Conservation (phyloP, 2,888 invertebrate genomes). For the Timema podura region DNA sequence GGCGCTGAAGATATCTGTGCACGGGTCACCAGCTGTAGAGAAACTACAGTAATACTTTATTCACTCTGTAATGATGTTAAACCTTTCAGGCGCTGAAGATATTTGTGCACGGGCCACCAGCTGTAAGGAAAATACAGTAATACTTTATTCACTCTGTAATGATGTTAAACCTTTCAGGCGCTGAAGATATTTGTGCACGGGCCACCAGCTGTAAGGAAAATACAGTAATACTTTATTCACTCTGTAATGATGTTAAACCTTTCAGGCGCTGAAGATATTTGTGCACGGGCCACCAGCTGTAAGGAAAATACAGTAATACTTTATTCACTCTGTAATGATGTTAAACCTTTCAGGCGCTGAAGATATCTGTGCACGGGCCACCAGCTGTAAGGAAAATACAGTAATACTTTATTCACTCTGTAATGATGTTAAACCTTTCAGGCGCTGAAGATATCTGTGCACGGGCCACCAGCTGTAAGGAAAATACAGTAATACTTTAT, state of each 20-base stretch:
- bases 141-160: too few relatives aligned
- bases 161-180: slow-evolving; percentile 42
- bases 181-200: slow-evolving; percentile 60
- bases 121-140: slow-evolving; percentile 64
- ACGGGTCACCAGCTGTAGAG: slow-evolving; percentile 63
- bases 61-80: too few relatives aligned
- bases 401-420: too few relatives aligned
- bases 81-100: slow-evolving; percentile 51
- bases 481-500: too few relatives aligned
- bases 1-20: slow-evolving; percentile 56
- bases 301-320: too few relatives aligned
- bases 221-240: too few relatives aligned
- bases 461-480: slow-evolving; percentile 63
- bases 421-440: slow-evolving; percentile 34
- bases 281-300: slow-evolving; percentile 63
- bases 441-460: slow-evolving; percentile 56
- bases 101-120: slow-evolving; percentile 62
- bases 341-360: slow-evolving; percentile 48
- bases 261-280: slow-evolving; percentile 54
- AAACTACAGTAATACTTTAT: too few relatives aligned
- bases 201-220: slow-evolving; percentile 63
- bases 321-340: too few relatives aligned
- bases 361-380: slow-evolving; percentile 59
- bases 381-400: slow-evolving; percentile 64
- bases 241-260: not conserved